These are phyloP conservation scores for Falco berigora DNA, from an alignment of 2,797 vertebrate species.

Conservation along the genomic window DNA sequence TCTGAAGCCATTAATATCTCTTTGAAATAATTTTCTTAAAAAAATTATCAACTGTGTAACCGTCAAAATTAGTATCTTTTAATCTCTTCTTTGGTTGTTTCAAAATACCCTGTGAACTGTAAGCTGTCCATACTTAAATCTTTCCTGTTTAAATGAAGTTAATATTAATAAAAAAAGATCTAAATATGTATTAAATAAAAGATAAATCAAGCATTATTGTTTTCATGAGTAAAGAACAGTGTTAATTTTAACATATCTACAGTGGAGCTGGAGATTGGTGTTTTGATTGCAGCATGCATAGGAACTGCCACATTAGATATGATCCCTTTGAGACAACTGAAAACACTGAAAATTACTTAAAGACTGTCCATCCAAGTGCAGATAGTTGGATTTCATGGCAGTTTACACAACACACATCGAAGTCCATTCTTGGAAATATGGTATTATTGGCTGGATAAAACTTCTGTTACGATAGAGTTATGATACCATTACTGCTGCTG, in stretches of 20 bases:
- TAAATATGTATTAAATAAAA: background rate
- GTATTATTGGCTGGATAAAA: background rate
- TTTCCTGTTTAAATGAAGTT: background rate
- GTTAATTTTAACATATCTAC: background rate
- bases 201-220: background rate
- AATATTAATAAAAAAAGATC: background rate
- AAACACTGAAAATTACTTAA: background rate
- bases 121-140: background rate
- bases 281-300: background rate
- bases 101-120: background rate
- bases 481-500: background rate
- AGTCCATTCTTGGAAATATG: background rate
- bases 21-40: background rate
- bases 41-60: background rate
- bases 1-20: background rate
- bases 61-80: background rate
- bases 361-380: background rate
- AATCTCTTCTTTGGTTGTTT: background rate
- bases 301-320: background rate
- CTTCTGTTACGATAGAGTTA: background rate
- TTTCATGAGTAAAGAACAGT: background rate
- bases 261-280: accelerated
- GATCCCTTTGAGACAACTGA: background rate
- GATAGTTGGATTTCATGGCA: background rate
- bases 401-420: background rate